A percentile compares a stretch with the other conserved stretches of the same genome.
These are phyloP conservation scores for Choloepus hoffmanni DNA, from an alignment of 2,113 vertebrate species.

Conservation along the genomic window DNA sequence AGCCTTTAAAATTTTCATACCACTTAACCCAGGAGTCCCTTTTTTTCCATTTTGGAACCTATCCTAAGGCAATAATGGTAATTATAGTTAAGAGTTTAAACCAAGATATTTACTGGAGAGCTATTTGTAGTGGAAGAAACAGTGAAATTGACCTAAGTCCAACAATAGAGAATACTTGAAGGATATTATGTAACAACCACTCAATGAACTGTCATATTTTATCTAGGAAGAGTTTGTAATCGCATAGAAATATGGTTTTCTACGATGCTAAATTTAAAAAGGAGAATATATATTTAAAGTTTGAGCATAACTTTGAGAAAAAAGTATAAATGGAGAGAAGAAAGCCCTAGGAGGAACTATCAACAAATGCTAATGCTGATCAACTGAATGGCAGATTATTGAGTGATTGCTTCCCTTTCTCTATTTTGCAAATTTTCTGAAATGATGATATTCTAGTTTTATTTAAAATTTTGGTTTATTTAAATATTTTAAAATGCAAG, in stretches of 20 bases:
- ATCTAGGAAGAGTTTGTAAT: background rate
- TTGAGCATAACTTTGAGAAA: background rate
- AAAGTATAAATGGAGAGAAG: background rate
- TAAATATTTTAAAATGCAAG: background rate
- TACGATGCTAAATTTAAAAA: slow-evolving; percentile 11
- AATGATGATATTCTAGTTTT: background rate
- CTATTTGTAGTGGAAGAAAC: background rate
- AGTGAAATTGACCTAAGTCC: background rate
- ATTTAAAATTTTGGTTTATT: background rate
- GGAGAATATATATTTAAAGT: background rate
- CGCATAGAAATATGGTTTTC: background rate
- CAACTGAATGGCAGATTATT: background rate
- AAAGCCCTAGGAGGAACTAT: background rate
- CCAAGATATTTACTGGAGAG: background rate
- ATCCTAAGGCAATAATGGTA: slow-evolving; percentile 31
- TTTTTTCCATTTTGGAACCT: background rate
- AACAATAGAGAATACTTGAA: background rate
- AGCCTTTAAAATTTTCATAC: slow-evolving; percentile 24
- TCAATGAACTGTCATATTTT: slow-evolving; percentile 5
- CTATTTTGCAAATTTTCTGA: background rate
- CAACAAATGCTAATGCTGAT: background rate
- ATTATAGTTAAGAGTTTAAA: slow-evolving; percentile 23
- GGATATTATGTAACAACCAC: background rate
- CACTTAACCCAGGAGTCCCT: background rate
- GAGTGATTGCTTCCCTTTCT: background rate